phyloP scores from a whole-genome alignment of 2,888 invertebrate genomes.

The Ophion ventricosus region DNA sequence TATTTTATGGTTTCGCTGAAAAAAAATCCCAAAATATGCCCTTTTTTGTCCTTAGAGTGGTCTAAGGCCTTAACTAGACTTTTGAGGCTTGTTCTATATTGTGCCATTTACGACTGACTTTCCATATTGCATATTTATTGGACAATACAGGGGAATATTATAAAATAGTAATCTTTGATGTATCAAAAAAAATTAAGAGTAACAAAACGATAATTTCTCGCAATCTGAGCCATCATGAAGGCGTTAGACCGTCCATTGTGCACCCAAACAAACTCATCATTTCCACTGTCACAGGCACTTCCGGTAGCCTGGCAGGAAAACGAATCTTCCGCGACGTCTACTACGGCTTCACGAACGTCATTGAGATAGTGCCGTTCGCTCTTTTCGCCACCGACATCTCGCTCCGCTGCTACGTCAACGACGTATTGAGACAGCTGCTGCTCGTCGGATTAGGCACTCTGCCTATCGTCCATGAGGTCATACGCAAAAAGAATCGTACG shows the following conservation, averaged over 20 bases:
- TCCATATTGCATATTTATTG: not conserved
- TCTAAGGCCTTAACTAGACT: too few species aligned
- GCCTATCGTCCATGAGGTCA: conserved; percentile 76
- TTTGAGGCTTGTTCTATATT: not conserved
- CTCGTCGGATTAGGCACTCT: conserved; percentile 74
- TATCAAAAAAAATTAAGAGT: not conserved
- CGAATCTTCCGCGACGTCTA: conserved; percentile 78
- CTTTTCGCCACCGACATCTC: conserved; percentile 79
- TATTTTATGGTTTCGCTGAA: too few species aligned
- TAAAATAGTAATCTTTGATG: not conserved
- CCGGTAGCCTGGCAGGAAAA: conserved; percentile 69
- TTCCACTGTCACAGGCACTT: conserved; percentile 71
- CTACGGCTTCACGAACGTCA: conserved; percentile 76
- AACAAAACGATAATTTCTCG: not conserved
- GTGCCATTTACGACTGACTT: not conserved
- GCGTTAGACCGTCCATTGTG: too few species aligned
- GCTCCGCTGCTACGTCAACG: conserved; percentile 73
- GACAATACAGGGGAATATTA: not conserved
- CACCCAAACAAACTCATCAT: not conserved
- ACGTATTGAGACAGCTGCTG: conserved; percentile 73
- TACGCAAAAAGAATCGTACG: conserved; percentile 73
- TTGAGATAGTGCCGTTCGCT: conserved; percentile 78
- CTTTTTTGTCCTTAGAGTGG: too few species aligned
- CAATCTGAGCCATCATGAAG: too few species aligned
- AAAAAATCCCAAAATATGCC: too few species aligned